These are phyloP conservation scores for Platyscapa corneri DNA, from an alignment of 1,140 invertebrate species.

Conservation along the genomic window DNA sequence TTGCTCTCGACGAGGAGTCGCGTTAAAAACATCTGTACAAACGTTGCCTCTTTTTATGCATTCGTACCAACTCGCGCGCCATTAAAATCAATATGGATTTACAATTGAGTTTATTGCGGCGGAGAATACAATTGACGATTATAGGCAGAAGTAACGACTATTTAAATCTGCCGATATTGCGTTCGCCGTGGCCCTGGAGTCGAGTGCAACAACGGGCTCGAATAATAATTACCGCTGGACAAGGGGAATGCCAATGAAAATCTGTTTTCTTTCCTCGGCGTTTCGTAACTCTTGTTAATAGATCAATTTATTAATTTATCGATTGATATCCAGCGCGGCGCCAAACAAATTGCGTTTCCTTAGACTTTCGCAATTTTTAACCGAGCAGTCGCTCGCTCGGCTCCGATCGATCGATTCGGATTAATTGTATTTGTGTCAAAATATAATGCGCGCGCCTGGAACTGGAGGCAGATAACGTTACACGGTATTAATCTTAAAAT, in stretches of 20 bases:
- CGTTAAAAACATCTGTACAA: neutral
- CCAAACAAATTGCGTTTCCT: too few species aligned
- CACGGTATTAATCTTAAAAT: neutral
- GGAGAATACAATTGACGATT: neutral
- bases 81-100: neutral
- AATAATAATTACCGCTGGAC: too few species aligned
- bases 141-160: neutral
- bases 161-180: neutral
- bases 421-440: slow-evolving; percentile 30
- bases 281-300: neutral
- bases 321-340: neutral
- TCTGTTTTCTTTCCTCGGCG: neutral
- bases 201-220: neutral
- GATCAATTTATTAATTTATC: neutral
- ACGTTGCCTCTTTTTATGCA: neutral
- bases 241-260: neutral
- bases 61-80: neutral
- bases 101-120: neutral
- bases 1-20: neutral
- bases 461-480: neutral
- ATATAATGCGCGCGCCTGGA: slow-evolving; percentile 1
- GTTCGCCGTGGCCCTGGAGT: neutral
- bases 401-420: neutral
- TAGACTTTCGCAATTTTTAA: too few species aligned
- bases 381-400: too few species aligned